Evolutionary conservation across 1,140 invertebrate species (phyloP), one percentile per base, ranked within the genome.

Genomic region (Mactra quadrangularis): DNA sequence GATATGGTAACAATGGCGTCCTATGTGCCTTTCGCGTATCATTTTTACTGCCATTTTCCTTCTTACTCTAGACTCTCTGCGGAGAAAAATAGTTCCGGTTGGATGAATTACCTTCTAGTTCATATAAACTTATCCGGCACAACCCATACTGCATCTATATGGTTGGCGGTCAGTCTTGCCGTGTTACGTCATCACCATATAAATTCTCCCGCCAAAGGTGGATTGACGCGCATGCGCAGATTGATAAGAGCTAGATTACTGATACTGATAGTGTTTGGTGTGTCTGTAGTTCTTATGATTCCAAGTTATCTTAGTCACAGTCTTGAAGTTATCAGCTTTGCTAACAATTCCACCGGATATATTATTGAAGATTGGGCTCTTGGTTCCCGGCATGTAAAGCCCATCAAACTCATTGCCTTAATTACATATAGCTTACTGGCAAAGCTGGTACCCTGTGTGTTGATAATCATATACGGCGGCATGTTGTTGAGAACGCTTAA

Each of bases 141-240:
- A 0, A 94, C 96, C 89, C 98, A 99, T 91, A 98, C 97, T 0
- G 96, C 98, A 53, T 97, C 97, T 0, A 98, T 98, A 71, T 98
- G 96, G 95, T 91, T 99, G 75, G 98, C 97, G 0, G 96, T 99
- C 0, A 97, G 96, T 0, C 91, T 99, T 47, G 98, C 98, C 0
- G 95, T 98, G 0, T 98, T 97, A 96, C 93, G 98, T 3, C 99
- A 97, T 90, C 96, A 98, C 19, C 97, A 97, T 0, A 96, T 98
- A 0, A 94, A 87, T 94, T 89, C 91, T 94, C 90, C 96, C 95
- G 6, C 96, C 0, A 87, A 90, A 71, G 89, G 97, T 78, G 94
- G 94, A 57, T 88, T 94, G 1, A 94, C 95, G 2, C 97, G 96
- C 90, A 95, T 95, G 33, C 84, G 89, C 17, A 78, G 89, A 11